Evolutionary conservation across 2,113 vertebrate species (phyloP).

Genomic region (Xyliphius kryptos): DNA sequence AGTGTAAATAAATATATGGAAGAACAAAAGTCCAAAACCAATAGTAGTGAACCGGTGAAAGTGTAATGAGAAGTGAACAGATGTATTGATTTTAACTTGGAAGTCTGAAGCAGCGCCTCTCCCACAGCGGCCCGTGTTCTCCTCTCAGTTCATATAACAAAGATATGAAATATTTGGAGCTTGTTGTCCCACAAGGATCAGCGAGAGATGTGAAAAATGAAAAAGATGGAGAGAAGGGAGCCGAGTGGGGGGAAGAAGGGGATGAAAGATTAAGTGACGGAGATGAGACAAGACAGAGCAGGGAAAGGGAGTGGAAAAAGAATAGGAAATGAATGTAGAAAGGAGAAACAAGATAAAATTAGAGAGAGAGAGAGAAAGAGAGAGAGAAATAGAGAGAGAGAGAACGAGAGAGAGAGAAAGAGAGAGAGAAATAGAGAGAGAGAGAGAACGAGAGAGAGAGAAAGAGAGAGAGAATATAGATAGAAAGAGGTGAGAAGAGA

Average conservation of each 20-base stretch:
- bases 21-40: constrained; percentile 12
- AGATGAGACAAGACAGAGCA: not conserved
- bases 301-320: not conserved
- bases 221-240: not conserved
- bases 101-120: not conserved
- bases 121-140: not conserved
- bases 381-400: too few relatives aligned
- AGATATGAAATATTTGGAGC: constrained; percentile 4
- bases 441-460: too few relatives aligned
- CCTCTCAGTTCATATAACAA: constrained; percentile 9
- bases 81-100: constrained; percentile 14
- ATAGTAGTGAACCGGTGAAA: not conserved
- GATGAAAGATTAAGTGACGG: not conserved
- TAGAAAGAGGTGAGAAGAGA: too few relatives aligned
- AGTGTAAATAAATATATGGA: constrained; percentile 2
- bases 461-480: too few relatives aligned
- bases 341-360: too few relatives aligned
- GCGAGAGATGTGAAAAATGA: constrained; percentile 1
- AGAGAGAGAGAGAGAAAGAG: too few relatives aligned
- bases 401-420: too few relatives aligned
- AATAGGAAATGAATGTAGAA: too few relatives aligned
- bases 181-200: constrained; percentile 1
- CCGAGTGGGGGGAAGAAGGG: too few relatives aligned
- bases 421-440: too few relatives aligned
- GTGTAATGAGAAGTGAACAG: constrained; percentile 20